A percentile compares a stretch with the other conserved stretches of the same genome.
Evolutionary conservation across 2,113 vertebrate genomes (phyloP).

Genomic region (Hepsetus odoe): DNA sequence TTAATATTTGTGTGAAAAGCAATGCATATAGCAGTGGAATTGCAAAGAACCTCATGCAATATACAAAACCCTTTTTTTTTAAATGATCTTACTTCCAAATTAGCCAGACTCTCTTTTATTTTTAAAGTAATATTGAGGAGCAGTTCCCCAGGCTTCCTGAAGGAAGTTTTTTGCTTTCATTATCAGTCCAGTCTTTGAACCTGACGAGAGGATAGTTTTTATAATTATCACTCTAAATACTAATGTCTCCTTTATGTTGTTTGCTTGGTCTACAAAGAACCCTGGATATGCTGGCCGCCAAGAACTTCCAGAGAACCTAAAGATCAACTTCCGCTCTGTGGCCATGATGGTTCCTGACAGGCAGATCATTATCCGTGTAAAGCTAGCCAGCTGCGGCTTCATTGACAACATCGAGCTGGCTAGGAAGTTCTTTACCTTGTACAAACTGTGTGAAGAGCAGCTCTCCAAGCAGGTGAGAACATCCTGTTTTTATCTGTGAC

Average conservation of each 20-base stretch:
- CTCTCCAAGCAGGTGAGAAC: conserved; percentile 91
- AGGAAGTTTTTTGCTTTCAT: no score
- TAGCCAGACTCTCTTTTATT: no score
- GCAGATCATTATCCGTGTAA: conserved; percentile 96
- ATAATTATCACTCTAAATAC: neutral
- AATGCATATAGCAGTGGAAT: no score
- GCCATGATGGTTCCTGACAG: conserved; percentile 99
- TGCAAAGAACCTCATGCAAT: no score
- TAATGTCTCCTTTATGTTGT: neutral
- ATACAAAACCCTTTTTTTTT: no score
- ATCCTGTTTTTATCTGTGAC: neutral
- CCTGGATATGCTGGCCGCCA: conserved; percentile 96
- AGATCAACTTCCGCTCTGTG: conserved; percentile 95
- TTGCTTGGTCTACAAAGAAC: conserved; percentile 74
- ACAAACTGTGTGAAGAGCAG: conserved; percentile 95
- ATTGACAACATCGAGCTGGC: conserved; percentile 88
- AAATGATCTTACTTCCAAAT: no score
- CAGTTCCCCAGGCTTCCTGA: no score
- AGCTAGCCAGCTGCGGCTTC: conserved; percentile 95
- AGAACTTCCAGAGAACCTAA: conserved; percentile 96
- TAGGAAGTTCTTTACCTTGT: conserved; percentile 93
- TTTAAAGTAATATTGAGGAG: no score
- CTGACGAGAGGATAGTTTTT: no score
- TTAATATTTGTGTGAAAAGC: no score
- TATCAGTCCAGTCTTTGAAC: no score